A percentile compares a stretch with the other conserved stretches of the same genome.
phyloP scores from a whole-genome alignment of 2,888 invertebrate genomes.

The Acrocyrtus sp. region DNA sequence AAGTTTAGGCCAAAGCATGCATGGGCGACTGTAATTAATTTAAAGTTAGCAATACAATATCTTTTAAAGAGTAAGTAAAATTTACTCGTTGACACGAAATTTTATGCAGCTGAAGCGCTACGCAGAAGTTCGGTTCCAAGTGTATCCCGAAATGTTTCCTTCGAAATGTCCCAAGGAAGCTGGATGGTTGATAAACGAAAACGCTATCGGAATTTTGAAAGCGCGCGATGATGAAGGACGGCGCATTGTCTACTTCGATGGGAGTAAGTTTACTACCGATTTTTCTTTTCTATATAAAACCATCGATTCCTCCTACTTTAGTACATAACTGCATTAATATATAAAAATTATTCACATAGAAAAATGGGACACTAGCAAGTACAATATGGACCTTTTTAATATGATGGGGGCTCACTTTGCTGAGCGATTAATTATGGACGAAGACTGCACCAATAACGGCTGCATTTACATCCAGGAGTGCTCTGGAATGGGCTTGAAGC shows the following conservation, averaged over 20 bases:
- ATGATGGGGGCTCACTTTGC: not conserved
- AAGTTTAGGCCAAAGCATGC: conserved; percentile 18
- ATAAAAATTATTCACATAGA: too few species aligned
- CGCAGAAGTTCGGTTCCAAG: conserved; percentile 12
- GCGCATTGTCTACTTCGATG: conserved; percentile 14
- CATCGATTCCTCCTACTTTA: not conserved
- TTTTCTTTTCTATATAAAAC: not conserved
- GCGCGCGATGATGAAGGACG: conserved; percentile 24
- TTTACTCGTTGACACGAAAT: not conserved
- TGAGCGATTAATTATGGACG: not conserved
- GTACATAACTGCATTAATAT: too few species aligned
- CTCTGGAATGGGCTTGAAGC: conserved; percentile 24
- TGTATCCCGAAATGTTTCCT: conserved; percentile 21
- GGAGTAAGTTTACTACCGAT: conserved; percentile 7
- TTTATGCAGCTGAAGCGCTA: conserved; percentile 4
- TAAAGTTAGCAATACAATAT: not conserved
- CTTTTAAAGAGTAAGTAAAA: too few species aligned
- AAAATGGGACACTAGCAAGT: conserved; percentile 24
- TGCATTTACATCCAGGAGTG: conserved; percentile 27
- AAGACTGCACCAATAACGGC: conserved; percentile 21
- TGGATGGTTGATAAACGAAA: not conserved
- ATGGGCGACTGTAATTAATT: conserved; percentile 18
- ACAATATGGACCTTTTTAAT: not conserved
- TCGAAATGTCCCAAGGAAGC: not conserved
- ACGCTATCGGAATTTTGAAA: conserved; percentile 7